Conservation (phyloP, 2,888 invertebrate species). For the Apamea monoglypha region DNA sequence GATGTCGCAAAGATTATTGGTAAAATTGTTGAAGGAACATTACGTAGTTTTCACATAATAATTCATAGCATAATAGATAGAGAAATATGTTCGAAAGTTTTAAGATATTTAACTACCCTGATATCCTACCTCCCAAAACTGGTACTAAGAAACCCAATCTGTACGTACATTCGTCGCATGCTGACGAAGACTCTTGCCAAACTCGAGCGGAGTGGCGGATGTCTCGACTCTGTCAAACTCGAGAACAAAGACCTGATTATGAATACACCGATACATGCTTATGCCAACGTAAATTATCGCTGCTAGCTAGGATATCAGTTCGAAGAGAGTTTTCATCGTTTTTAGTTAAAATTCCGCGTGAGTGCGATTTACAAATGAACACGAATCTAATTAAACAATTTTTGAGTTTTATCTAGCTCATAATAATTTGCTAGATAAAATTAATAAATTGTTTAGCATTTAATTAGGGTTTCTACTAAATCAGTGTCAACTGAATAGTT, state of each 20-base stretch:
- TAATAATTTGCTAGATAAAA: background rate
- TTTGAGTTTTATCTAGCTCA: background rate
- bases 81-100: no score
- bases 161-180: constrained; percentile 77
- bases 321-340: background rate
- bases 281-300: constrained; percentile 43
- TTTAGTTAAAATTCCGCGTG: background rate
- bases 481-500: background rate
- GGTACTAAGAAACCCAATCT: constrained; percentile 49
- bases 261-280: constrained; percentile 67
- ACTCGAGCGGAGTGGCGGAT: constrained; percentile 83
- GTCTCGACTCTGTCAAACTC: constrained; percentile 85
- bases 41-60: no score
- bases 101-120: no score
- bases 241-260: constrained; percentile 83
- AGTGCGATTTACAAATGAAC: background rate
- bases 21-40: no score
- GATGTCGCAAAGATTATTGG: no score
- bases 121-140: background rate
- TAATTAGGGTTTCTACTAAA: background rate
- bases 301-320: constrained; percentile 6
- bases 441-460: background rate
- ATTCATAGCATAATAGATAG: no score
- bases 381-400: background rate
- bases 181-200: constrained; percentile 88